phyloP scores from a whole-genome alignment of 2,888 invertebrate genomes.

The Lasius fuliginosus region DNA sequence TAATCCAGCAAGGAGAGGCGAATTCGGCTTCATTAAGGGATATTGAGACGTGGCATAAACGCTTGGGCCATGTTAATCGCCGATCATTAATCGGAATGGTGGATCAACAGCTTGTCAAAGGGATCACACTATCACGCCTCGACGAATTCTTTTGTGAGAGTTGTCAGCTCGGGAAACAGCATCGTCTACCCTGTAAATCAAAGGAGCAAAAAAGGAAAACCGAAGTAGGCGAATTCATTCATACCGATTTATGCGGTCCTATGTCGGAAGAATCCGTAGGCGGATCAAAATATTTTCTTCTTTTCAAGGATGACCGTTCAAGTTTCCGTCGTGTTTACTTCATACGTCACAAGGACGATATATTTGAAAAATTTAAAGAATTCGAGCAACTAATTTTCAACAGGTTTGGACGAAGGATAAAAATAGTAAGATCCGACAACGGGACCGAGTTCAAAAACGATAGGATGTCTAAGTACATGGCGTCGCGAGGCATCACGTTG shows the following conservation, averaged over 20 bases:
- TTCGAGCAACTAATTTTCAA: neutral
- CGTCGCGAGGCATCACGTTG: too few relatives aligned
- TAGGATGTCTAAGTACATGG: too few relatives aligned
- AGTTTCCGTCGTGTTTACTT: neutral
- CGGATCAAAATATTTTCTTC: neutral
- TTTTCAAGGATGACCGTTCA: neutral
- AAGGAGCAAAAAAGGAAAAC: neutral
- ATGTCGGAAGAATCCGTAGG: neutral
- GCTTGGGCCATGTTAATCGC: neutral
- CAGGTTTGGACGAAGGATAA: neutral
- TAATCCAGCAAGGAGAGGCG: neutral
- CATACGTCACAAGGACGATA: neutral
- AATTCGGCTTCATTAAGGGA: neutral
- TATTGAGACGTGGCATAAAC: neutral
- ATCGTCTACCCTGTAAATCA: neutral
- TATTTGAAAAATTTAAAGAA: slow-evolving; percentile 1
- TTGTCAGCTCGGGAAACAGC: neutral
- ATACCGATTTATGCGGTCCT: neutral
- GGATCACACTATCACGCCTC: neutral
- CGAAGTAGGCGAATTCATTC: neutral
- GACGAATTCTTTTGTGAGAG: neutral
- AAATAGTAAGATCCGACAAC: neutral
- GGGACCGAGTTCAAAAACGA: neutral
- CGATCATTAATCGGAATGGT: neutral
- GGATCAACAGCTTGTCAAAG: neutral